Evolutionary conservation across 2,888 invertebrate species (phyloP).

Genomic region (Abrostola triplasia): DNA sequence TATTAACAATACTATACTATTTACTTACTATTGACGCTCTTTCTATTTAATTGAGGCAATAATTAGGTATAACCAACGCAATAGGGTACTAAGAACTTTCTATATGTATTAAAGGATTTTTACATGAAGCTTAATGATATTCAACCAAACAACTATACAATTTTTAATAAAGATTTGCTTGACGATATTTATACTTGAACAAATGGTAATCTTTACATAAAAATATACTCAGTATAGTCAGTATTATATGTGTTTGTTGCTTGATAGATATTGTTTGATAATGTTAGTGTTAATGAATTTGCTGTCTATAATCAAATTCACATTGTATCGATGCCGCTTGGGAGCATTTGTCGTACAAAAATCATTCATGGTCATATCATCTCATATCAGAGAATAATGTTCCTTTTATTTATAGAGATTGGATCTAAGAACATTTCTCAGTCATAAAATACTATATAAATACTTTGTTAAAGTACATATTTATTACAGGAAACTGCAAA

Average conservation of each 20-base stretch:
- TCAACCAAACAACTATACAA: conserved; percentile 63
- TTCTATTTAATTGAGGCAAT: conserved; percentile 77
- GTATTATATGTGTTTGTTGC: conserved; percentile 65
- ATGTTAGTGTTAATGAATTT: conserved; percentile 46
- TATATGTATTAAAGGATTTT: conserved; percentile 68
- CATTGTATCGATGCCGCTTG: conserved; percentile 53
- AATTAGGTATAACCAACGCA: conserved; percentile 72
- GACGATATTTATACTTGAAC: conserved; percentile 64
- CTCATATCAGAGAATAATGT: conserved; percentile 74
- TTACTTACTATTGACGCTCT: conserved; percentile 64
- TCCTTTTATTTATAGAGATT: conserved; percentile 55
- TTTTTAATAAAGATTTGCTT: conserved; percentile 68
- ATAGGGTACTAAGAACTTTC: conserved; percentile 70
- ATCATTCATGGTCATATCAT: conserved; percentile 86
- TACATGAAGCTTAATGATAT: conserved; percentile 72
- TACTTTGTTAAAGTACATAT: conserved; percentile 6
- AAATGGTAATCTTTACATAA: conserved; percentile 58
- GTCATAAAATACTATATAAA: conserved; percentile 32
- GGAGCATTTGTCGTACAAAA: conserved; percentile 76
- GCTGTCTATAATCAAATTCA: conserved; percentile 46
- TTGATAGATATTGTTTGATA: conserved; percentile 53
- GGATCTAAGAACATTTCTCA: conserved; percentile 42
- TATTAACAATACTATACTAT: conserved; percentile 62
- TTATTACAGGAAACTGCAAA: conserved; percentile 3
- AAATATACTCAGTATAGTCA: conserved; percentile 66